Evolutionary conservation across 2,797 vertebrate genomes (phyloP).

Genomic region (Sebastiscus tertius): DNA sequence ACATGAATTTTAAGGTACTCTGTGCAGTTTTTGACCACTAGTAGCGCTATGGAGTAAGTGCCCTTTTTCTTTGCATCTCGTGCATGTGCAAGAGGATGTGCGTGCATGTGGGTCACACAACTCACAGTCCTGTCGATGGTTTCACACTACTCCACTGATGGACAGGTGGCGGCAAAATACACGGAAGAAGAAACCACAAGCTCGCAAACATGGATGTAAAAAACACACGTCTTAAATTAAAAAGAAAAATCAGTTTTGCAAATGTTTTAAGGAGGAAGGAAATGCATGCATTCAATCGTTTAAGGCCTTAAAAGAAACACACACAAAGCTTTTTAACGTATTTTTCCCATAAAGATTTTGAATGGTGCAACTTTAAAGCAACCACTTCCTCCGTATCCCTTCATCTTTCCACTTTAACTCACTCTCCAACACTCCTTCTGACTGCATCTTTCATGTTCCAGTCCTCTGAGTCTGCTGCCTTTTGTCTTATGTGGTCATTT

Average conservation of each 20-base stretch:
- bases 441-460: constrained; percentile 11
- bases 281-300: background rate
- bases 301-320: no score
- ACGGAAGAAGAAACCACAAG: background rate
- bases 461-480: constrained; percentile 1
- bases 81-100: no score
- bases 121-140: background rate
- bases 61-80: background rate
- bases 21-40: background rate
- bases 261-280: background rate
- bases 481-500: constrained; percentile 22
- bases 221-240: background rate
- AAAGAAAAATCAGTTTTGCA: no score
- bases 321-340: background rate
- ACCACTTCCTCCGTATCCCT: background rate
- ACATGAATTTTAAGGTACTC: background rate
- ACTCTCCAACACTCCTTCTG: background rate
- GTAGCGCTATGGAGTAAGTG: background rate
- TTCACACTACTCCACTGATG: background rate
- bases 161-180: no score
- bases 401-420: background rate
- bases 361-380: background rate
- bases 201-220: background rate
- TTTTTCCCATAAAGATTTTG: background rate
- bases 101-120: background rate